A percentile compares a stretch with the other conserved stretches of the same genome.
phyloP scores from a whole-genome alignment of 2,888 invertebrate genomes.

The Anticlea derivata region DNA sequence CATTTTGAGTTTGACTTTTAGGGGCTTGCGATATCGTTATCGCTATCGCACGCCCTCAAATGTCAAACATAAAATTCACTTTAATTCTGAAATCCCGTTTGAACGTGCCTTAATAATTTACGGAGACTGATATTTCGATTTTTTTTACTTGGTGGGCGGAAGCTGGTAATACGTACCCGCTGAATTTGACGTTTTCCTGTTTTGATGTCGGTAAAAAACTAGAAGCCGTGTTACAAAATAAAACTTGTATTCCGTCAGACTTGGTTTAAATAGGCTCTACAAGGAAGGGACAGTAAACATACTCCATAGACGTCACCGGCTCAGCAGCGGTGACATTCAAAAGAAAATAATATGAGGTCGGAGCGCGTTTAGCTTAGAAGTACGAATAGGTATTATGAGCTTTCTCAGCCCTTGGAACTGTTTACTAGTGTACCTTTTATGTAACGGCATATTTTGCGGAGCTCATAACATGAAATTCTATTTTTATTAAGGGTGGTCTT shows the following conservation, averaged over 20 bases:
- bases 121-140: too few species aligned
- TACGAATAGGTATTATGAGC: conserved; percentile 35
- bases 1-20: too few species aligned
- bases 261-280: neutral
- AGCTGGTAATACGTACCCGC: too few species aligned
- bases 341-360: conserved; percentile 40
- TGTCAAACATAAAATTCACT: too few species aligned
- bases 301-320: conserved; percentile 8
- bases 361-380: conserved; percentile 37
- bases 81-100: too few species aligned
- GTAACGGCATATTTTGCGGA: neutral
- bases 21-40: too few species aligned
- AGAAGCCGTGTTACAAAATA: neutral
- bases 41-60: too few species aligned
- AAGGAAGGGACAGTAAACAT: conserved; percentile 14
- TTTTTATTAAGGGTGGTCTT: too few species aligned
- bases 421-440: conserved; percentile 14
- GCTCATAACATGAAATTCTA: neutral
- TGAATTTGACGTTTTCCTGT: too few species aligned
- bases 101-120: too few species aligned
- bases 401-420: conserved; percentile 26
- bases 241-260: neutral
- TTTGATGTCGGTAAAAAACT: too few species aligned
- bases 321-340: conserved; percentile 33
- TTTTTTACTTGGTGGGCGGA: too few species aligned